These are phyloP conservation scores for Rhegmatorhina hoffmannsi DNA, from an alignment of 2,113 vertebrate species.

Conservation along the genomic window DNA sequence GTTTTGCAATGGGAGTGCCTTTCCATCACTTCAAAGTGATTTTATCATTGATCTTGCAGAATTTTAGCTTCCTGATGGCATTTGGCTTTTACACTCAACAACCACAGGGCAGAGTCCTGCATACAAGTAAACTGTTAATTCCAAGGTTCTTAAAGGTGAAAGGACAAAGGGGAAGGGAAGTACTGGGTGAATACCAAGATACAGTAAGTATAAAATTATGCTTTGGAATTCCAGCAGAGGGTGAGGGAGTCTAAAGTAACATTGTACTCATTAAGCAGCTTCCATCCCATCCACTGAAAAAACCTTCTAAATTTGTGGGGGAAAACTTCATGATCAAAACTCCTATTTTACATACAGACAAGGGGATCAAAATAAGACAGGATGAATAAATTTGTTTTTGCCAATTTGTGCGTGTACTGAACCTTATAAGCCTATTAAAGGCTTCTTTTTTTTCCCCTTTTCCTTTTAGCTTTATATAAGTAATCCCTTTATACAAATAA, in stretches of 20 bases:
- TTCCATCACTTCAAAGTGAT: background rate
- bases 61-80: background rate
- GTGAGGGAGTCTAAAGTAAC: background rate
- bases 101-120: background rate
- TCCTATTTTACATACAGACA: background rate
- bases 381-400: background rate
- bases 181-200: background rate
- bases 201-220: background rate
- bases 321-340: background rate
- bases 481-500: background rate
- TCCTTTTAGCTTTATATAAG: background rate
- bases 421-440: background rate
- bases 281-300: background rate
- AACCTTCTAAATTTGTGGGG: accelerated
- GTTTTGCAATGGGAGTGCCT: background rate
- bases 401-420: background rate
- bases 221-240: background rate
- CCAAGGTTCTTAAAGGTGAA: background rate
- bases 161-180: background rate
- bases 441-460: background rate
- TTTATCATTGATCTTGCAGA: background rate
- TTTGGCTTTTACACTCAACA: background rate
- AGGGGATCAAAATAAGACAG: background rate
- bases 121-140: background rate
- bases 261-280: background rate